Percentiles rank a stretch among this genome's conserved stretches.
Evolutionary conservation across 2,113 vertebrate species (phyloP).

Genomic region (Alligator sinensis): DNA sequence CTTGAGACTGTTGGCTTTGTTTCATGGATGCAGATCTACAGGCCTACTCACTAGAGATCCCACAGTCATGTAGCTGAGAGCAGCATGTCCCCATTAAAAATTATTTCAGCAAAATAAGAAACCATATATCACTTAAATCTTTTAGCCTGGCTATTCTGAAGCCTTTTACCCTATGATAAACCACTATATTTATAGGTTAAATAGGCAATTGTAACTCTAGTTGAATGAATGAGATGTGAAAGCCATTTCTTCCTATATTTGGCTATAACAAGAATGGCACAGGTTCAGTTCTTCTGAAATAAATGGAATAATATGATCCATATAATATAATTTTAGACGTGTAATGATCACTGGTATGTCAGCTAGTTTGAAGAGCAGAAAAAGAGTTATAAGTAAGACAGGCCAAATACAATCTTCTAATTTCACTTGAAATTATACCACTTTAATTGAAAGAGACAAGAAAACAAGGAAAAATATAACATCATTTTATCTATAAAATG

Average conservation of each 20-base stretch:
- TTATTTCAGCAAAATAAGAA: background rate
- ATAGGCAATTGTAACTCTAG: conserved; percentile 53
- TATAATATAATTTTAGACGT: conserved; percentile 60
- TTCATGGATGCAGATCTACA: background rate
- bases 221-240: conserved; percentile 71
- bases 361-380: conserved; percentile 43
- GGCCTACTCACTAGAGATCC: background rate
- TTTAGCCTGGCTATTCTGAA: conserved; percentile 59
- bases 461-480: conserved; percentile 42
- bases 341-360: conserved; percentile 47
- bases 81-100: background rate
- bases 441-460: conserved; percentile 42
- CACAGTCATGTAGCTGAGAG: background rate
- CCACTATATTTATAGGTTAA: conserved; percentile 61
- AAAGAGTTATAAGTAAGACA: conserved; percentile 19
- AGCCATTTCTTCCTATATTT: conserved; percentile 65
- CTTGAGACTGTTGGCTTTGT: background rate
- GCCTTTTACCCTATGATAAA: conserved; percentile 52
- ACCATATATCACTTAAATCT: conserved; percentile 25
- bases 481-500: conserved; percentile 10
- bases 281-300: conserved; percentile 42
- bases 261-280: conserved; percentile 57
- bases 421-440: conserved; percentile 30
- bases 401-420: conserved; percentile 31
- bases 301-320: conserved; percentile 25